Evolutionary conservation across 92 coral and sea anemone species (phyloP).

Genomic region (Parazoanthus atlanticus): DNA sequence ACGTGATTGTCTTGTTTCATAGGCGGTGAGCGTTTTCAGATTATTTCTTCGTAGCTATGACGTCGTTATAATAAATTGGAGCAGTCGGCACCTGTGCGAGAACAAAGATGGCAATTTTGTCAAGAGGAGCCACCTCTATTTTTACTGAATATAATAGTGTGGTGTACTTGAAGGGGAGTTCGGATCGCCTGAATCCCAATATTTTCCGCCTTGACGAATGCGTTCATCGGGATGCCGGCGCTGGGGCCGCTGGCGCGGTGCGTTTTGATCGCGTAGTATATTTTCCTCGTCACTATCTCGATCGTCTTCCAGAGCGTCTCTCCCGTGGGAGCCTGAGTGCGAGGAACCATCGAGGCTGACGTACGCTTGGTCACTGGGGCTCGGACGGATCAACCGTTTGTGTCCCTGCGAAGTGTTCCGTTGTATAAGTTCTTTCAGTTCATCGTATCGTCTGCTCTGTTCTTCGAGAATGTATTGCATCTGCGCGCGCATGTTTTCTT

Average conservation of each 20-base stretch:
- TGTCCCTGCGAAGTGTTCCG: conserved; percentile 15
- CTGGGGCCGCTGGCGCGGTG: conserved; percentile 36
- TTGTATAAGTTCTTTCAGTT: conserved; percentile 57
- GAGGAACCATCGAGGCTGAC: conserved; percentile 63
- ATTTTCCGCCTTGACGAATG: conserved; percentile 22
- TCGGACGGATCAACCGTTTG: conserved; percentile 31
- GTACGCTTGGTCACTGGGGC: conserved; percentile 66
- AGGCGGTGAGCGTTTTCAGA: too few species aligned
- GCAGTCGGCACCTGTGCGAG: too few species aligned
- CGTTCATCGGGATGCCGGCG: conserved; percentile 43
- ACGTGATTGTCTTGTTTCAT: too few species aligned
- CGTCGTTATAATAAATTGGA: too few species aligned
- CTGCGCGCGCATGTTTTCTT: conserved; percentile 75
- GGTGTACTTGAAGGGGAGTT: conserved; percentile 63
- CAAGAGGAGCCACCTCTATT: not conserved
- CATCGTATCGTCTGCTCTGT: conserved; percentile 76
- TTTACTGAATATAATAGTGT: conserved; percentile 74
- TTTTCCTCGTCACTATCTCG: conserved; percentile 45
- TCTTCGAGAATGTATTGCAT: conserved; percentile 74
- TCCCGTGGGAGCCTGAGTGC: conserved; percentile 51
- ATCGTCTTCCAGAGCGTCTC: conserved; percentile 37
- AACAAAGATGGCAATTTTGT: too few species aligned
- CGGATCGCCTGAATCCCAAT: conserved; percentile 45
- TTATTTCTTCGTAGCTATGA: too few species aligned
- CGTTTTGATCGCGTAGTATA: conserved; percentile 30